Evolutionary conservation across 2,113 vertebrate species (phyloP).

Genomic region (Prunella himalayana): DNA sequence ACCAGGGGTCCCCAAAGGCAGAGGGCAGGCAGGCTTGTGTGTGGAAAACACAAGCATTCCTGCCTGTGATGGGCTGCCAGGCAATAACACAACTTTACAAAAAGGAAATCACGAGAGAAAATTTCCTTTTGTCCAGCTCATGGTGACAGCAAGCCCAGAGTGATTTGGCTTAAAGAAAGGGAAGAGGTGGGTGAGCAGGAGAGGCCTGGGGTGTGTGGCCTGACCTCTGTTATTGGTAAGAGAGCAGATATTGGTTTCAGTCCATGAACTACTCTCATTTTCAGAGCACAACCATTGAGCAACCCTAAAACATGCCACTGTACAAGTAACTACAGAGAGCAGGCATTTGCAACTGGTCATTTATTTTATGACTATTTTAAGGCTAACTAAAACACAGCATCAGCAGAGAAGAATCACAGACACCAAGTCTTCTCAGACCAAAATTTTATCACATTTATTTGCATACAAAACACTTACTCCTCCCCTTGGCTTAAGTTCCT

Average conservation of each 20-base stretch:
- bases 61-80: neutral
- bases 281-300: neutral
- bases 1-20: fast-evolving
- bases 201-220: fast-evolving
- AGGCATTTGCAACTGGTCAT: neutral
- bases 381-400: neutral
- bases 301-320: neutral
- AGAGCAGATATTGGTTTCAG: fast-evolving
- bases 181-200: neutral
- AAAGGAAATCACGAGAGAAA: neutral
- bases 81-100: neutral
- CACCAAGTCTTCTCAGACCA: neutral
- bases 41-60: neutral
- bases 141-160: fast-evolving
- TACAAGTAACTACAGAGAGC: neutral
- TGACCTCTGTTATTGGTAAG: neutral
- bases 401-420: neutral
- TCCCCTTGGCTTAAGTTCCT: neutral
- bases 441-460: neutral
- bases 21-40: neutral
- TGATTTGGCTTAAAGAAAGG: neutral
- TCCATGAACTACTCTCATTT: neutral
- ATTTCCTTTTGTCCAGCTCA: neutral
- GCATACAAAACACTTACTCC: neutral
- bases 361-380: neutral